phyloP scores from a whole-genome alignment of 2,888 invertebrate genomes.

The Volucella zonaria region DNA sequence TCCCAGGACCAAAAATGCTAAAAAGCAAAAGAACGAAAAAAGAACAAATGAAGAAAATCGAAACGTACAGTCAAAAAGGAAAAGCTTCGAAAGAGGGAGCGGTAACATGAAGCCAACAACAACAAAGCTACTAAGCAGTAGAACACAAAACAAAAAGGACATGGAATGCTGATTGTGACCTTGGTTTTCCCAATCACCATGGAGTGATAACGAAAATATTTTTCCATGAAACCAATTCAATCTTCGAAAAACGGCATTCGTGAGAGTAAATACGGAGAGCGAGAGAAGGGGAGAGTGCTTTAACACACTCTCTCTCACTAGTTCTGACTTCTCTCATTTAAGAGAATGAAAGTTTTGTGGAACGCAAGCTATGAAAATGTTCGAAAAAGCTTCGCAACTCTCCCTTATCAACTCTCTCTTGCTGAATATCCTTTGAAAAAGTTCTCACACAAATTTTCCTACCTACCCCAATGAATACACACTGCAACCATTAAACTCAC shows the following conservation, averaged over 20 bases:
- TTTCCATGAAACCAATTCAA: conserved; percentile 18
- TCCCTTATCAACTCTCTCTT: background rate
- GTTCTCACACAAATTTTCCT: conserved; percentile 21
- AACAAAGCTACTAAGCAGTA: conserved; percentile 1
- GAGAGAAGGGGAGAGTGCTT: background rate
- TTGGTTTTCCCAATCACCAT: conserved; percentile 61
- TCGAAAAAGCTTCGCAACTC: conserved; percentile 58
- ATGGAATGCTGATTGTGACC: conserved; percentile 65
- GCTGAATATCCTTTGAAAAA: conserved; percentile 58
- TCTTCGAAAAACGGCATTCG: conserved; percentile 9
- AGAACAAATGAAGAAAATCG: too few species aligned
- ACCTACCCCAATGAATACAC: conserved; percentile 67
- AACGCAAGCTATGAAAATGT: conserved; percentile 27
- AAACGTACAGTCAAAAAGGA: conserved; percentile 31
- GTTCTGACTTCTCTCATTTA: background rate
- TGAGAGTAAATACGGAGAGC: background rate
- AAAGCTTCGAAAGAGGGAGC: conserved; percentile 57
- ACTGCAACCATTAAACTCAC: conserved; percentile 38
- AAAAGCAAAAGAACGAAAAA: background rate
- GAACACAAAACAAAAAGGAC: conserved; percentile 42
- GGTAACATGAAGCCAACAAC: conserved; percentile 25
- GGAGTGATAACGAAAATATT: conserved; percentile 64
- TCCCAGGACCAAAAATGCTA: conserved; percentile 47
- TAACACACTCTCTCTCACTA: background rate
- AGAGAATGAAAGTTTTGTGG: conserved; percentile 48